These are phyloP conservation scores for Idaea straminata DNA, from an alignment of 2,888 invertebrate species.

Conservation along the genomic window DNA sequence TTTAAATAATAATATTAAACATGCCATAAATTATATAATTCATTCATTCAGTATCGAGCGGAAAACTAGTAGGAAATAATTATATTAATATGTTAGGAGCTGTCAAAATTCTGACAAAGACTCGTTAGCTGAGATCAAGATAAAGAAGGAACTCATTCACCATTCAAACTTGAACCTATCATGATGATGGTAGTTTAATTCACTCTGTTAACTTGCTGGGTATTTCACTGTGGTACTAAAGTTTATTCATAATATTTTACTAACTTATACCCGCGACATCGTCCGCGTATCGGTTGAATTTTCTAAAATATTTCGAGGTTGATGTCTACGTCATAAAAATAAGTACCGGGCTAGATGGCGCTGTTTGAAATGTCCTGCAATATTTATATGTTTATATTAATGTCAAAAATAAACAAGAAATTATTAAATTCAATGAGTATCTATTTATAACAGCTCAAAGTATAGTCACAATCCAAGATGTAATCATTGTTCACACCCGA, in stretches of 20 bases:
- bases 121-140: slow-evolving; percentile 19
- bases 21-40: neutral
- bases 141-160: slow-evolving; percentile 7
- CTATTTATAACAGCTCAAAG: neutral
- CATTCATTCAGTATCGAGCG: neutral
- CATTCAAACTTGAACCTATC: neutral
- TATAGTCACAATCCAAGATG: slow-evolving; percentile 51
- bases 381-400: too few relatives aligned
- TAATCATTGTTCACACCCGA: slow-evolving; percentile 40
- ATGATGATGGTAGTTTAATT: neutral
- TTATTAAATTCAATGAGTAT: neutral
- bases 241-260: neutral
- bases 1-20: slow-evolving; percentile 5
- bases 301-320: too few relatives aligned
- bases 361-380: too few relatives aligned
- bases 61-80: slow-evolving; percentile 11
- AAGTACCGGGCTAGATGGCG: too few relatives aligned
- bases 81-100: slow-evolving; percentile 16
- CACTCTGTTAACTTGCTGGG: neutral
- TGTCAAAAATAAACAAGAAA: too few relatives aligned
- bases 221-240: too few relatives aligned
- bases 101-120: slow-evolving; percentile 22
- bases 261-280: neutral
- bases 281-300: neutral
- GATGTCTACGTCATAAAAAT: too few relatives aligned